These are phyloP conservation scores for Pantherophis guttatus DNA, from an alignment of 2,113 vertebrate genomes.

Conservation along the genomic window DNA sequence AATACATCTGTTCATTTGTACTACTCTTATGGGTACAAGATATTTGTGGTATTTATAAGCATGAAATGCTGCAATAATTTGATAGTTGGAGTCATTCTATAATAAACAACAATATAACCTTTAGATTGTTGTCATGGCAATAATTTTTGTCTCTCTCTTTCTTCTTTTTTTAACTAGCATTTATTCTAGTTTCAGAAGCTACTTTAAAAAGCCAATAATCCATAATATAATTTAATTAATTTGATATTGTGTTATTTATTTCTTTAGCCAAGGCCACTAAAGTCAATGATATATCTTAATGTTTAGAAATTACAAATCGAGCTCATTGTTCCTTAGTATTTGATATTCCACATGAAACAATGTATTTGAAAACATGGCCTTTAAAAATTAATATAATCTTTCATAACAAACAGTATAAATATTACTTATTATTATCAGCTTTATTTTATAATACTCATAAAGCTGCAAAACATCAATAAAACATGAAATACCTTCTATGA, in stretches of 20 bases:
- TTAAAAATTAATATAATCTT: conserved; percentile 14
- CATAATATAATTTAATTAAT: background rate
- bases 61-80: background rate
- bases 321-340: background rate
- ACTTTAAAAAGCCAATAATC: background rate
- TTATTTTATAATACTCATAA: background rate
- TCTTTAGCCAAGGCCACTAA: background rate
- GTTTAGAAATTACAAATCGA: background rate
- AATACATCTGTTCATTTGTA: background rate
- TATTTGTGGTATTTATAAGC: background rate
- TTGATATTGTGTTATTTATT: background rate
- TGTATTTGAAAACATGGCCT: conserved; percentile 11
- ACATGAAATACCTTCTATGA: background rate
- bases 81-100: background rate
- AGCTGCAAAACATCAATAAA: conserved; percentile 17
- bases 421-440: background rate
- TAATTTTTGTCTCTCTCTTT: background rate
- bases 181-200: background rate
- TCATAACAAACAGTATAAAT: background rate
- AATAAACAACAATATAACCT: background rate
- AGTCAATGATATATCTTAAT: background rate
- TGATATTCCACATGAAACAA: background rate
- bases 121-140: conserved; percentile 23
- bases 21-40: background rate
- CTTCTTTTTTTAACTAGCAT: background rate